Percentiles rank a stretch among this genome's conserved stretches.
Conservation (phyloP, 1,140 invertebrate genomes). For the Druon quercuslanigerum region DNA sequence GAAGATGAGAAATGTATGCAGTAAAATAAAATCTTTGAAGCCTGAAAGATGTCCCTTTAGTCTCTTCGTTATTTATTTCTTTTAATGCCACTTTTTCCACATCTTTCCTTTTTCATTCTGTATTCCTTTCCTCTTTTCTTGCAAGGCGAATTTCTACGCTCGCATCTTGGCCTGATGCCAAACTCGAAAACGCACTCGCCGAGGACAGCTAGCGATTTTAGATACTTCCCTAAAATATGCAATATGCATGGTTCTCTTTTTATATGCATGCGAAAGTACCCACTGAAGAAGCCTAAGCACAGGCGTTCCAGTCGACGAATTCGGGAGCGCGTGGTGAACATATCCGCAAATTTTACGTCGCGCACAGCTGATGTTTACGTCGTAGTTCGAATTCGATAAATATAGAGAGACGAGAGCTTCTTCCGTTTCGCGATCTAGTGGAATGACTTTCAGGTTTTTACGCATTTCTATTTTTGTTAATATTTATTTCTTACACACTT, state of each 20-base stretch:
- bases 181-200: conserved; percentile 58
- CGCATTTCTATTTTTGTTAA: conserved; percentile 1
- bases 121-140: conserved; percentile 19
- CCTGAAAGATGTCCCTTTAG: conserved; percentile 44
- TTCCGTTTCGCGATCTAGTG: conserved; percentile 2
- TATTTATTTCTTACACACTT: conserved; percentile 7
- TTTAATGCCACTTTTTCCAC: conserved; percentile 38
- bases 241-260: conserved; percentile 55
- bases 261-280: conserved; percentile 12
- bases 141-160: conserved; percentile 38
- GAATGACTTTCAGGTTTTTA: conserved; percentile 11
- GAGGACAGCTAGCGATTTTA: conserved; percentile 63
- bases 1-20: conserved; percentile 11
- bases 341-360: conserved; percentile 13
- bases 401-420: conserved; percentile 29
- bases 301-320: background rate
- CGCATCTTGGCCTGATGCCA: conserved; percentile 56
- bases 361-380: conserved; percentile 31
- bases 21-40: conserved; percentile 44
- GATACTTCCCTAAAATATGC: conserved; percentile 58
- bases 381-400: conserved; percentile 14
- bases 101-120: conserved; percentile 19
- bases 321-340: background rate
- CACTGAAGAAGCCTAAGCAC: background rate
- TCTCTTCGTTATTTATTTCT: conserved; percentile 32